Percentiles rank a stretch among this genome's conserved stretches.
These are phyloP conservation scores for Eurystomus glaucurus DNA, from an alignment of 2,797 vertebrate genomes.

Conservation along the genomic window DNA sequence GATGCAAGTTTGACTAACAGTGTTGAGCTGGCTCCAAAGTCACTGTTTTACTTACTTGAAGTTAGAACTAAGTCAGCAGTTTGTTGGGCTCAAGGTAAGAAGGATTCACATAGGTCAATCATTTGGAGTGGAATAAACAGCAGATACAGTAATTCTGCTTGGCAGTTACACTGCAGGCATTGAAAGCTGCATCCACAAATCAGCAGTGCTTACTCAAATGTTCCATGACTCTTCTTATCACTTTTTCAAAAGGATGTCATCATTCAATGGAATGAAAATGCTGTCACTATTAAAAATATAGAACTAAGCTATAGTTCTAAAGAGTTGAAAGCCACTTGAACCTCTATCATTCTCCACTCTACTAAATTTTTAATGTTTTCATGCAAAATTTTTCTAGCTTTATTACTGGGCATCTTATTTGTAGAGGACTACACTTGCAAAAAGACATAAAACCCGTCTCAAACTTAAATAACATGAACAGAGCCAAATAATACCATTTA, in stretches of 20 bases:
- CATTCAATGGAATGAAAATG: constrained; percentile 42
- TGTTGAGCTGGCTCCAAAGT: constrained; percentile 51
- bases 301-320: not conserved
- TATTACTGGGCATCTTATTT: not conserved
- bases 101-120: constrained; percentile 53
- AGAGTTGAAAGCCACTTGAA: not conserved
- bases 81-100: constrained; percentile 57
- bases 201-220: constrained; percentile 61
- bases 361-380: not conserved
- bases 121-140: constrained; percentile 61
- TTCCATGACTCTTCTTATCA: constrained; percentile 53
- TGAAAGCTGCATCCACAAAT: constrained; percentile 27
- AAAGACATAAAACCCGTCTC: not conserved
- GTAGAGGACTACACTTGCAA: not conserved
- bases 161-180: constrained; percentile 44
- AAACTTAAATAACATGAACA: not conserved
- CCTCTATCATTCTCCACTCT: not conserved
- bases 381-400: not conserved
- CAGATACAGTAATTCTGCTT: constrained; percentile 61
- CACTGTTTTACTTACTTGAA: constrained; percentile 45
- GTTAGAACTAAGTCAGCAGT: constrained; percentile 55
- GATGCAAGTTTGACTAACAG: constrained; percentile 37
- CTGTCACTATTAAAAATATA: constrained; percentile 45
- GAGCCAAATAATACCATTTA: not conserved
- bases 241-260: constrained; percentile 44